Conservation (phyloP, 2,797 vertebrate genomes). For the Heteromormyrus szaboi region DNA sequence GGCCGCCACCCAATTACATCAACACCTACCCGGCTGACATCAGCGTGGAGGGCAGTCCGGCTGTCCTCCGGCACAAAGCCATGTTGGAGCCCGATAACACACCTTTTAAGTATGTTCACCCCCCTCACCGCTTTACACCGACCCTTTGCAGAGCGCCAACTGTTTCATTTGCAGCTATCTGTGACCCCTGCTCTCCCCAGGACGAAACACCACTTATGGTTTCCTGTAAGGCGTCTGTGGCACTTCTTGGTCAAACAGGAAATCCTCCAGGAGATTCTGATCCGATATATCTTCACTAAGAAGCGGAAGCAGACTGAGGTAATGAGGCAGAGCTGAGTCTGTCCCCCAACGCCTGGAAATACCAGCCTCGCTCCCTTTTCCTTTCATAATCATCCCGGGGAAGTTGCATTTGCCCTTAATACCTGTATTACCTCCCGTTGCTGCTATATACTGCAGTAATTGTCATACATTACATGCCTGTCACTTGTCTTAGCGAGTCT, state of each 20-base stretch:
- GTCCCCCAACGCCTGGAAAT: neutral
- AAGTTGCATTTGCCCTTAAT: neutral
- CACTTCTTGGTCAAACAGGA: constrained; percentile 96
- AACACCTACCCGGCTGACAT: constrained; percentile 82
- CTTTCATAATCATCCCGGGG: neutral
- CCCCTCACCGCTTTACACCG: neutral
- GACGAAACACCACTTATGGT: constrained; percentile 82
- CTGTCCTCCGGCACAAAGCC: constrained; percentile 86
- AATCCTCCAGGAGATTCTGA: constrained; percentile 85
- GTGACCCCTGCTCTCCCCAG: constrained; percentile 46
- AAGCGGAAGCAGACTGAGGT: constrained; percentile 98
- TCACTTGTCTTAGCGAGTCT: neutral
- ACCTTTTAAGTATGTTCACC: constrained; percentile 82
- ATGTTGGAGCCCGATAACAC: constrained; percentile 98
- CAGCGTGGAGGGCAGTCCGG: constrained; percentile 75
- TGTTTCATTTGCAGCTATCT: neutral
- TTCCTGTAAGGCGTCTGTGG: constrained; percentile 90
- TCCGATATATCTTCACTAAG: constrained; percentile 95
- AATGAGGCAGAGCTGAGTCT: constrained; percentile 39
- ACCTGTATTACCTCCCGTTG: neutral
- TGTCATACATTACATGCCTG: neutral
- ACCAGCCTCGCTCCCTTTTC: neutral
- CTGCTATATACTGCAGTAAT: neutral
- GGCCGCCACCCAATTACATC: constrained; percentile 93
- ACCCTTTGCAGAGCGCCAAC: neutral